Conservation (phyloP, 2,797 vertebrate species). For the Sebastes hubbsi region DNA sequence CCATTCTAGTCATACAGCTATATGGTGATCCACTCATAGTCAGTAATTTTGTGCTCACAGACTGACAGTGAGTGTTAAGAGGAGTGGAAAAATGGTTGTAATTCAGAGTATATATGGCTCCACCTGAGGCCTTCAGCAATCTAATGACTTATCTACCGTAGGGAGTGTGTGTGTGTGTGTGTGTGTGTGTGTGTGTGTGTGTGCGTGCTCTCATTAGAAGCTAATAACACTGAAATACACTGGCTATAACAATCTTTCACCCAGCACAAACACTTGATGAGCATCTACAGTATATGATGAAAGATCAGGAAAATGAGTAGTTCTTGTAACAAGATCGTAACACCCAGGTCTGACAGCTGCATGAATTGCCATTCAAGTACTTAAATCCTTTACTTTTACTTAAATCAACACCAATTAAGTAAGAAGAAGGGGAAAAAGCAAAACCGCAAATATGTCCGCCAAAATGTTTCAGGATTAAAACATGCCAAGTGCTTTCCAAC, state of each 20-base stretch:
- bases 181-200: too few species aligned
- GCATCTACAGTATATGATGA: not conserved
- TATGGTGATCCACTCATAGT: not conserved
- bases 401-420: too few species aligned
- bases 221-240: not conserved
- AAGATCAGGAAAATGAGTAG: not conserved
- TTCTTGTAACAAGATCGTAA: too few species aligned
- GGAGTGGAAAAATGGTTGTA: not conserved
- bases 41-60: not conserved
- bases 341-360: too few species aligned
- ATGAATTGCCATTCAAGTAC: too few species aligned
- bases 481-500: not conserved
- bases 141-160: conserved; percentile 20
- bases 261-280: not conserved
- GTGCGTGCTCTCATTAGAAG: not conserved
- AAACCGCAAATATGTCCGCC: not conserved
- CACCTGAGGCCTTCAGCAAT: conserved; percentile 20
- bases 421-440: not conserved
- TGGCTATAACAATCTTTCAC: not conserved
- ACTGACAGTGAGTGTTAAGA: too few species aligned
- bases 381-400: too few species aligned
- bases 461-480: not conserved
- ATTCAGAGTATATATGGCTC: not conserved
- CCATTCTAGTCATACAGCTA: not conserved
- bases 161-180: too few species aligned